phyloP scores from a whole-genome alignment of 1,140 invertebrate genomes.

The Daktulosphaira vitifoliae region DNA sequence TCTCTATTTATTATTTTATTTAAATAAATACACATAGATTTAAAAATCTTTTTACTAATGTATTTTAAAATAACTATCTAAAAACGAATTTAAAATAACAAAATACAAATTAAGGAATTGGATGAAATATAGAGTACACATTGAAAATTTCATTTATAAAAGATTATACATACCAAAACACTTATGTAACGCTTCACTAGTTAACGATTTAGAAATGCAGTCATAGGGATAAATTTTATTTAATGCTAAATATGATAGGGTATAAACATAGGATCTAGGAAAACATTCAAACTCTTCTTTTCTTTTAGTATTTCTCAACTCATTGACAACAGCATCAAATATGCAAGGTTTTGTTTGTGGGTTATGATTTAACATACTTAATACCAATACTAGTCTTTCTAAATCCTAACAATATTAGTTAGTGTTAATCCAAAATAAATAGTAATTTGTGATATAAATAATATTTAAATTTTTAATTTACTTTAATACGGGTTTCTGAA shows the following conservation, averaged over 20 bases:
- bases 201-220: constrained; percentile 23
- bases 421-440: too few relatives aligned
- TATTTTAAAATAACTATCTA: too few relatives aligned
- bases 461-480: background rate
- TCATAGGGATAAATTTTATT: background rate
- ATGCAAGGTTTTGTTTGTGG: constrained; percentile 9
- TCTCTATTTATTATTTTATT: background rate
- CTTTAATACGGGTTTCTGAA: background rate
- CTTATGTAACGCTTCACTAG: background rate
- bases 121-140: too few relatives aligned
- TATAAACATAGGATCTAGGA: background rate
- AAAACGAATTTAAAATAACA: too few relatives aligned
- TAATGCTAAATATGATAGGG: background rate
- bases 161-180: constrained; percentile 15
- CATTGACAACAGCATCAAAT: background rate
- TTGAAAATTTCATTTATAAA: too few relatives aligned
- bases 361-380: too few relatives aligned
- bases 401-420: too few relatives aligned
- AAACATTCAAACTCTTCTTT: background rate
- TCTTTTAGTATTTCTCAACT: constrained; percentile 1
- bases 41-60: too few relatives aligned
- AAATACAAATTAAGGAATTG: too few relatives aligned
- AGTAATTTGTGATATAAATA: too few relatives aligned
- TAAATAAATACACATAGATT: too few relatives aligned
- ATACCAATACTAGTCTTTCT: too few relatives aligned